A percentile compares a stretch with the other conserved stretches of the same genome.
Evolutionary conservation across 2,888 invertebrate genomes (phyloP).

Genomic region (Melinopterus prodromus): DNA sequence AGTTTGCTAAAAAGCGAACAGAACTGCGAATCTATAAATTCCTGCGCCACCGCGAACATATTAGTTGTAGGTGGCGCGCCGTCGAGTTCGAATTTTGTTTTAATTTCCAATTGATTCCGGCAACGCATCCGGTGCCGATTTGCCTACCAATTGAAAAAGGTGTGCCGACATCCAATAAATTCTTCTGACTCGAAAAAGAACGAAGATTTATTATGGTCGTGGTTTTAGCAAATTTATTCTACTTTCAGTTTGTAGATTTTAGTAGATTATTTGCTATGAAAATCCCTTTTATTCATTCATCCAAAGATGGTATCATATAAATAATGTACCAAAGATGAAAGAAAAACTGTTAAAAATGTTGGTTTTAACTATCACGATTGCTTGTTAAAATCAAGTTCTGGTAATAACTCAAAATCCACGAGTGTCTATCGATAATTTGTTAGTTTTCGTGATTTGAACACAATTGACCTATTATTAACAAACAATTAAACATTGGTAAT

Average conservation of each 20-base stretch:
- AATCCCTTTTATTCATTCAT: not conserved
- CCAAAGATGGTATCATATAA: too few species aligned
- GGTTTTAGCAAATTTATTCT: not conserved
- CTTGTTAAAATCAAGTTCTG: too few species aligned
- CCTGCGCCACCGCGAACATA: not conserved
- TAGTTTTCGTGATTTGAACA: too few species aligned
- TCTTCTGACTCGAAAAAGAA: not conserved
- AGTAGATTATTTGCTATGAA: not conserved
- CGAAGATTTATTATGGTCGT: not conserved
- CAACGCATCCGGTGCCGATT: not conserved
- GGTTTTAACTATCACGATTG: too few species aligned
- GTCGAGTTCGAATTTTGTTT: not conserved
- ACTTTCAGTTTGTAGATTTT: not conserved
- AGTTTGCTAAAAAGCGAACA: not conserved
- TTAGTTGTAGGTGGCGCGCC: not conserved
- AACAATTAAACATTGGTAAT: too few species aligned
- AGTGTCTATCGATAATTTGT: too few species aligned
- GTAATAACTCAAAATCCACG: too few species aligned
- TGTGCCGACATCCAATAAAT: not conserved
- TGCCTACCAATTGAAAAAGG: conserved; percentile 4
- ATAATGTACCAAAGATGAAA: too few species aligned
- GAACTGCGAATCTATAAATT: not conserved
- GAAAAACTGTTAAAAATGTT: too few species aligned
- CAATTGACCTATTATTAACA: too few species aligned
- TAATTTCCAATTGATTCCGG: not conserved